Base-by-base conservation (phyloP, 2,888 invertebrate species). In the Drosophila diplacantha region DNA sequence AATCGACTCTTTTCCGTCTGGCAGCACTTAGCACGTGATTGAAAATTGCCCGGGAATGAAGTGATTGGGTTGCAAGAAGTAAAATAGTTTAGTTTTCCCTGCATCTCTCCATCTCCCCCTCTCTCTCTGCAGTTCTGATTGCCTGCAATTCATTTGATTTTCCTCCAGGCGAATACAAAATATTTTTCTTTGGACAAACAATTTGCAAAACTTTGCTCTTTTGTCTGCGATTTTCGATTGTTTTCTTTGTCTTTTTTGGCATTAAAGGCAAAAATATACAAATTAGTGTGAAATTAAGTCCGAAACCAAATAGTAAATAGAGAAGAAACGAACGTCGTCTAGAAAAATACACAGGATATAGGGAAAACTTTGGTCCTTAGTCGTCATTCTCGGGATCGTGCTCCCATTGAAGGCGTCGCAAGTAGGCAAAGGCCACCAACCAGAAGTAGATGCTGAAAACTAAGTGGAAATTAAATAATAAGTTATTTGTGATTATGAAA, bases 21-120 rank as follows among this genome's bases (percentile, higher is more conserved):
- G 49, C 78, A 71, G 79, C 76, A 83, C 80, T 83, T 84, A 84
- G 82, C 82, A 82, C 83, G 84, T 82, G 83, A 82, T 82, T 83
- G 84, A 78, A 84, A 81, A 84, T 74, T 74, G 81, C 74, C 68
- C 66, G 55, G 81, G 66, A 78, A 84, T 81, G 81, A 82, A 81
- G 84, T 83, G 81, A 81, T 81, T 83, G 69, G 59, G 62, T 47
- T 47, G 47, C 32, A 47, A 29, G 31, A 38, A 29, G 61, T 41
- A 41, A 59, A 56, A 49, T 59, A 57, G 58, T 47, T 44, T 59
- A 57, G 58, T 37, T 44, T 29, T n/a, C 22, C 46, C 49, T 44
- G 6, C n/a, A 29, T 20, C n/a, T 32, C 11, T 8, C n/a, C n/a
- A n/a, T n/a, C 11, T 6, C 34, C 22, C 26, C 7, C 9, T n/a